Conservation (phyloP, 2,888 invertebrate genomes). For the Trissolcus japonicus region DNA sequence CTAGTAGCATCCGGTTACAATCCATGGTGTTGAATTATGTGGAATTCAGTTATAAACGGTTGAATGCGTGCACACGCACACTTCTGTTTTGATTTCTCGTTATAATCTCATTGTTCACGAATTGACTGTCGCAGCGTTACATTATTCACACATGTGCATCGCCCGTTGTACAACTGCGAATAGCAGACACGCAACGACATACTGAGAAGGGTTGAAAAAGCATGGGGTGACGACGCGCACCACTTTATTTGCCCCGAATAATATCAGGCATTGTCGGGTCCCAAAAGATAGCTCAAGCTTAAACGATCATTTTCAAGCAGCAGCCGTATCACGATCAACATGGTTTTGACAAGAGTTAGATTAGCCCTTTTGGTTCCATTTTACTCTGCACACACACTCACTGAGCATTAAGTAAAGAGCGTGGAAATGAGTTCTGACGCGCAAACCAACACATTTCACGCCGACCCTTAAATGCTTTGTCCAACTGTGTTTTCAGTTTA, state of each 20-base stretch:
- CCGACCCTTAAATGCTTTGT: slow-evolving; percentile 9
- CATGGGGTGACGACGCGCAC: slow-evolving; percentile 42
- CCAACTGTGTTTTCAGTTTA: slow-evolving; percentile 3
- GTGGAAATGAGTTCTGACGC: slow-evolving; percentile 38
- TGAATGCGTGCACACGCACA: slow-evolving; percentile 54
- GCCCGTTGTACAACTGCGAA: slow-evolving; percentile 36
- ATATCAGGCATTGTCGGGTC: slow-evolving; percentile 69
- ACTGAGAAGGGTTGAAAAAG: slow-evolving; percentile 62
- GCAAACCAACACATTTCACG: slow-evolving; percentile 28
- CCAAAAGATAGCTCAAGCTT: slow-evolving; percentile 56
- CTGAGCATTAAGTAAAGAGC: slow-evolving; percentile 43
- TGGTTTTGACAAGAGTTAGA: slow-evolving; percentile 72
- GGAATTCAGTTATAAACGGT: slow-evolving; percentile 56
- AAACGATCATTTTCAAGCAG: slow-evolving; percentile 53
- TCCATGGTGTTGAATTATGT: slow-evolving; percentile 62
- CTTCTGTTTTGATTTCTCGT: slow-evolving; percentile 59
- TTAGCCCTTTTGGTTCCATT: slow-evolving; percentile 62
- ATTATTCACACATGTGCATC: slow-evolving; percentile 56
- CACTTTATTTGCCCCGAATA: slow-evolving; percentile 67
- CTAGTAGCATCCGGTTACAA: slow-evolving; percentile 69
- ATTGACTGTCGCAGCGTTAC: slow-evolving; percentile 67
- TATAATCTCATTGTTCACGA: slow-evolving; percentile 66
- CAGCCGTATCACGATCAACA: slow-evolving; percentile 63
- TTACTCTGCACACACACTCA: slow-evolving; percentile 21
- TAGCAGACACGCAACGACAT: slow-evolving; percentile 32